Conservation (phyloP, 2,888 invertebrate genomes). For the Opisthograptis luteolata region DNA sequence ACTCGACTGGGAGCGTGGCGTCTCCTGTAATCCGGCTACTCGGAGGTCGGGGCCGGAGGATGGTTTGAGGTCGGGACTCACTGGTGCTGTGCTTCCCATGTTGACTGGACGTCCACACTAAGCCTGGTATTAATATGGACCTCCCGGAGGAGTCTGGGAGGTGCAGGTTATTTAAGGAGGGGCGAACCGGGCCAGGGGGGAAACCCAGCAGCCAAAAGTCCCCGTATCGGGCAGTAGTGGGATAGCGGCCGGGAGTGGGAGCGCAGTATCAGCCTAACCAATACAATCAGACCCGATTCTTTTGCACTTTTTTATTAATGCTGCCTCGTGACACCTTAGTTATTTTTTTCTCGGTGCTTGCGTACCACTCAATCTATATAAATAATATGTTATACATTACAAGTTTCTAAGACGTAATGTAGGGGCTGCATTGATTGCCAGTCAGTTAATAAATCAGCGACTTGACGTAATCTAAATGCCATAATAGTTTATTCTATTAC, state of each 20-base stretch:
- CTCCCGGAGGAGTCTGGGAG: constrained; percentile 91
- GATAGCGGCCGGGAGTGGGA: constrained; percentile 99
- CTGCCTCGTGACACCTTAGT: too few relatives aligned
- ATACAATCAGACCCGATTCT: constrained; percentile 14
- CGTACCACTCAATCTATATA: too few relatives aligned
- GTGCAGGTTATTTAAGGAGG: constrained; percentile 96
- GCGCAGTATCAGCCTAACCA: constrained; percentile 93
- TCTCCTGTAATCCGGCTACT: constrained; percentile 99
- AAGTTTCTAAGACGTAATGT: too few relatives aligned
- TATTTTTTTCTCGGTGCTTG: too few relatives aligned
- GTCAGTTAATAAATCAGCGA: too few relatives aligned
- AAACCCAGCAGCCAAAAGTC: constrained; percentile 99
- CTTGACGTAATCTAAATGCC: too few relatives aligned
- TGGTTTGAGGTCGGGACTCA: constrained; percentile 90
- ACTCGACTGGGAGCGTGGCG: constrained; percentile 96
- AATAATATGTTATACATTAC: too few relatives aligned
- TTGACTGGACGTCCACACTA: constrained; percentile 98
- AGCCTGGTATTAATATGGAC: constrained; percentile 99
- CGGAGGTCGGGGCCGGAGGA: constrained; percentile 96
- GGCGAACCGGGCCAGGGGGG: constrained; percentile 99
- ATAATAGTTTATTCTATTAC: too few relatives aligned
- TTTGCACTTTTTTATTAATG: constrained; percentile 11
- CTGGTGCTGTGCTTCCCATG: constrained; percentile 76
- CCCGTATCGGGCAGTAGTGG: constrained; percentile 99
- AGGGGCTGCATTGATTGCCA: too few relatives aligned